Conservation (phyloP, 1,140 invertebrate genomes). For the Drosophila albomicans region DNA sequence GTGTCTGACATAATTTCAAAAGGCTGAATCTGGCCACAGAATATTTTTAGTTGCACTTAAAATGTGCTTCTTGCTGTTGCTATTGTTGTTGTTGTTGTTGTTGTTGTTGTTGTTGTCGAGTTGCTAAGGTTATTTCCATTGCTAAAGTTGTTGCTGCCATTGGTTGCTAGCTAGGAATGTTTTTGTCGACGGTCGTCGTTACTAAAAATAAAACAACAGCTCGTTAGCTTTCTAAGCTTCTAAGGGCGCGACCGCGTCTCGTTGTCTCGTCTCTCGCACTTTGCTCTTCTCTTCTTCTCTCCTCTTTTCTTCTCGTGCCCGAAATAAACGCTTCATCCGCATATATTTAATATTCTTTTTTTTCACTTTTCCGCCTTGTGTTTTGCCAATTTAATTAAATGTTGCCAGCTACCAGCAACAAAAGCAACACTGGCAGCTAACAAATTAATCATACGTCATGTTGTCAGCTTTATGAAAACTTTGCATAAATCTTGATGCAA, state of each 20-base stretch:
- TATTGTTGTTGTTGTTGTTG: slow-evolving; percentile 9
- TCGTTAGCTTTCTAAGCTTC: slow-evolving; percentile 11
- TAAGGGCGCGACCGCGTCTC: slow-evolving; percentile 14
- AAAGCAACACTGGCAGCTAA: slow-evolving; percentile 25
- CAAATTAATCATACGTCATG: slow-evolving; percentile 79
- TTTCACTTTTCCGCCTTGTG: neutral
- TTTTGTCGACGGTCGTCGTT: slow-evolving; percentile 23
- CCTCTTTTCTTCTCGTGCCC: slow-evolving; percentile 6
- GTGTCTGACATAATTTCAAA: slow-evolving; percentile 57
- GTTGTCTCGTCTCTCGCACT: neutral
- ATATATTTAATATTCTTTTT: slow-evolving; percentile 28
- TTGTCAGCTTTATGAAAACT: slow-evolving; percentile 75
- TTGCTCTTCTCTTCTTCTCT: no score
- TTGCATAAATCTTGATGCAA: slow-evolving; percentile 73
- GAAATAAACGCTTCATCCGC: slow-evolving; percentile 63
- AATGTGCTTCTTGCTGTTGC: slow-evolving; percentile 12
- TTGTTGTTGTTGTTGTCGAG: slow-evolving; percentile 7
- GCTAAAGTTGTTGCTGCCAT: slow-evolving; percentile 1
- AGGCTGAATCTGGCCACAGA: slow-evolving; percentile 43
- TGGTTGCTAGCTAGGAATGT: slow-evolving; percentile 9
- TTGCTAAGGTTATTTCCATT: slow-evolving; percentile 12
- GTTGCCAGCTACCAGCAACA: slow-evolving; percentile 18
- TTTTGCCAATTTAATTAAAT: slow-evolving; percentile 71
- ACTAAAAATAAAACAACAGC: slow-evolving; percentile 54
- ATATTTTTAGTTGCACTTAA: slow-evolving; percentile 76